These are phyloP conservation scores for Apodemus sylvaticus DNA, from an alignment of 2,113 vertebrate species.

Conservation along the genomic window DNA sequence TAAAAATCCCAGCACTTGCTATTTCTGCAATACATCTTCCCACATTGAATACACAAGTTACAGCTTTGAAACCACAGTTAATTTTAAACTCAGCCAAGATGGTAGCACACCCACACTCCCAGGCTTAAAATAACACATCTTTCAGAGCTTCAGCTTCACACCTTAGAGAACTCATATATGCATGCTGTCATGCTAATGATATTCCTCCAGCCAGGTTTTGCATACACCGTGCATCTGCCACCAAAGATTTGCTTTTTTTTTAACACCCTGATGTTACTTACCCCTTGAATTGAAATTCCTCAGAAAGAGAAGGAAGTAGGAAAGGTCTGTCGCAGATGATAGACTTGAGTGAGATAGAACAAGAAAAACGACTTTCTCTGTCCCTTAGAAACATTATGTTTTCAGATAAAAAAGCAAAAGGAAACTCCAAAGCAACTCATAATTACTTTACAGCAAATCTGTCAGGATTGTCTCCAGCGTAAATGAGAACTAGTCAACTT, in stretches of 20 bases:
- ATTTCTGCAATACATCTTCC: slow-evolving; percentile 67
- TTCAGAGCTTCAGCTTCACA: slow-evolving; percentile 57
- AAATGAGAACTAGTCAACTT: slow-evolving; percentile 11
- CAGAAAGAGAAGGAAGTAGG: background rate
- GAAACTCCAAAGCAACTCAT: slow-evolving; percentile 14
- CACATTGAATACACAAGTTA: slow-evolving; percentile 45
- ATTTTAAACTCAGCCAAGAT: slow-evolving; percentile 75
- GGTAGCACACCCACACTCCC: slow-evolving; percentile 68
- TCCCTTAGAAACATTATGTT: slow-evolving; percentile 8
- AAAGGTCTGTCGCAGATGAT: slow-evolving; percentile 19
- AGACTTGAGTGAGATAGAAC: slow-evolving; percentile 14
- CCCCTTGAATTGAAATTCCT: slow-evolving; percentile 23
- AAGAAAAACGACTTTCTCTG: background rate
- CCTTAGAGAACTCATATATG: slow-evolving; percentile 50
- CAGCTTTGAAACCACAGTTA: slow-evolving; percentile 65
- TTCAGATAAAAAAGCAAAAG: slow-evolving; percentile 54
- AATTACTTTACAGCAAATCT: background rate
- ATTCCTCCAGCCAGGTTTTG: slow-evolving; percentile 44
- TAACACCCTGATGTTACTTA: slow-evolving; percentile 32
- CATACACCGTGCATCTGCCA: slow-evolving; percentile 34
- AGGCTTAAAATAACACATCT: slow-evolving; percentile 76
- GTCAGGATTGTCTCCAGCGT: background rate
- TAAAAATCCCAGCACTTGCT: slow-evolving; percentile 55
- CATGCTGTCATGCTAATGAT: slow-evolving; percentile 32
- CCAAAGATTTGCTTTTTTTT: slow-evolving; percentile 19